These are phyloP conservation scores for Syrista parreyssii DNA, from an alignment of 2,888 invertebrate species.

Conservation along the genomic window DNA sequence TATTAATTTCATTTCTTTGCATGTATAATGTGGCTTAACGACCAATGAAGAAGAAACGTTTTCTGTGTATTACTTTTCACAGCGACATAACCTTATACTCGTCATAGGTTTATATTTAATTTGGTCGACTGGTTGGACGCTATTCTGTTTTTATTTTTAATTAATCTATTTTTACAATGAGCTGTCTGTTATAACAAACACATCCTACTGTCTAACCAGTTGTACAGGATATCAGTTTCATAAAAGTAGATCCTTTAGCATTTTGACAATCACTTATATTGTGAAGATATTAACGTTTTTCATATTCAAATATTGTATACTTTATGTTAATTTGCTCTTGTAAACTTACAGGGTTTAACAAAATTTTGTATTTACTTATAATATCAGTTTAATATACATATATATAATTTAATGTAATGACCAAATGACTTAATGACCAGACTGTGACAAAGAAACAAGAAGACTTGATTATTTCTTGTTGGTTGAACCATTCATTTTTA, in stretches of 20 bases:
- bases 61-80: not conserved
- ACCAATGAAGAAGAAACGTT: not conserved
- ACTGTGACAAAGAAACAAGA: too few relatives aligned
- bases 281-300: not conserved
- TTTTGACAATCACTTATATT: not conserved
- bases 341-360: not conserved
- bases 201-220: not conserved
- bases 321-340: not conserved
- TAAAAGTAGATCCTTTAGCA: not conserved
- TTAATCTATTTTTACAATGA: not conserved
- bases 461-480: not conserved
- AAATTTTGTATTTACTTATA: not conserved
- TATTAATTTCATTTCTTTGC: not conserved
- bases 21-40: not conserved
- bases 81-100: not conserved
- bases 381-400: too few relatives aligned
- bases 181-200: not conserved
- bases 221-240: not conserved
- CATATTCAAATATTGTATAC: not conserved
- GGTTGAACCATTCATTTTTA: conserved; percentile 12
- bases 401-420: too few relatives aligned
- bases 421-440: too few relatives aligned
- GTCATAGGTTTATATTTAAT: not conserved
- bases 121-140: not conserved
- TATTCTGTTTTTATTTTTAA: not conserved